A percentile compares a stretch with the other conserved stretches of the same genome.
Evolutionary conservation across 2,888 invertebrate species (phyloP).

Genomic region (Idaea dimidiata): DNA sequence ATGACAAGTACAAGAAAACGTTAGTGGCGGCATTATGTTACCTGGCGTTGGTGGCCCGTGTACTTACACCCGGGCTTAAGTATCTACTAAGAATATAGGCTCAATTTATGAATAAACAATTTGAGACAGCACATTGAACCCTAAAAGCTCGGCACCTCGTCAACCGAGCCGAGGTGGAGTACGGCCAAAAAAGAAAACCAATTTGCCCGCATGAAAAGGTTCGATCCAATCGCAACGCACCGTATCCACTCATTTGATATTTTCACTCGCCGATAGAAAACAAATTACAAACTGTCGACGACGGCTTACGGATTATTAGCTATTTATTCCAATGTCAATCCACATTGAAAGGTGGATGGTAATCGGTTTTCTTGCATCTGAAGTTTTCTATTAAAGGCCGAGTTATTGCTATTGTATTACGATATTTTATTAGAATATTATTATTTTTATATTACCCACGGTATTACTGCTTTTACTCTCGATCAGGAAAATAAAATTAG

Average conservation of each 20-base stretch:
- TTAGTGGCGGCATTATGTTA: too few species aligned
- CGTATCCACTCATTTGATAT: conserved; percentile 79
- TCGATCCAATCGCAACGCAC: conserved; percentile 68
- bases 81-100: background rate
- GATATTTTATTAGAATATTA: conserved; percentile 17
- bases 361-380: conserved; percentile 60
- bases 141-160: conserved; percentile 63
- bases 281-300: conserved; percentile 75
- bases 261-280: conserved; percentile 71
- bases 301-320: conserved; percentile 52
- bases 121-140: conserved; percentile 28
- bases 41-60: too few species aligned
- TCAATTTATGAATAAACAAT: background rate
- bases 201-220: conserved; percentile 79
- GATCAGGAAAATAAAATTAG: too few species aligned
- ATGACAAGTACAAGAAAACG: too few species aligned
- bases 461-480: too few species aligned
- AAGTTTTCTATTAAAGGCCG: conserved; percentile 65
- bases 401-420: conserved; percentile 45
- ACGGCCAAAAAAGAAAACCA: conserved; percentile 78
- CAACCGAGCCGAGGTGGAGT: conserved; percentile 58
- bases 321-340: conserved; percentile 74
- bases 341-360: conserved; percentile 44
- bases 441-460: conserved; percentile 6
- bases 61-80: too few species aligned